Base-by-base conservation (phyloP, 2,113 vertebrate species). In the Platycercus adscitus region DNA sequence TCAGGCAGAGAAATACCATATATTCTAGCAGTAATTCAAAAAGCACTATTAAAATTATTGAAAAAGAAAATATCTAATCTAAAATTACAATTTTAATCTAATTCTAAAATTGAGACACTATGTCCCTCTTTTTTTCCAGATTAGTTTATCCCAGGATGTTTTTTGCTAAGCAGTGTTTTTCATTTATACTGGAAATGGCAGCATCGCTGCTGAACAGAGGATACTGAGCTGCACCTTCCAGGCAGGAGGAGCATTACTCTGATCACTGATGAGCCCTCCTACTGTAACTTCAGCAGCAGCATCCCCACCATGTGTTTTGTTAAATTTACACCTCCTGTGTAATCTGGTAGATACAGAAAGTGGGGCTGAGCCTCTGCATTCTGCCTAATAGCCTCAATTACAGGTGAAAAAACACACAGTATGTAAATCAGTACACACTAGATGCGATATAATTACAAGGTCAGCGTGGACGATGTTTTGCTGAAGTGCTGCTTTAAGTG, bases 361-460 rank as follows among this genome's bases (percentile, higher is more conserved):
- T 96, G 50, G 88, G 95, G 73, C 73, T 65, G 56, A 86, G 78
- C 68, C 72, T 82, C 81, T 95, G 73, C 70, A 89, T 96, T 97
- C 92, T 81, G 88, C 83, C 89, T 97, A 96, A 95, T 95, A 97
- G 88, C 91, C 65, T 96, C 96, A 97, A 97, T 98, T 97, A 97
- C 81, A 78, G 91, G 94, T 82, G 93, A 92, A 98, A 98, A 98
- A 95, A 90, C 95, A 85, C 29, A 73, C 4, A 8, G 68, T 85
- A 93, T 96, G 91, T 96, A 97, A 97, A 97, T 98, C 89, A 95
- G 84, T 88, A 89, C 82, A 97, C 76, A 92, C 31, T 84, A 95
- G 96, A 97, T 52, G n/a, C 2, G 31, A 86, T 73, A 96, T 98
- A 98, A 98, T 98, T 97, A 95, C 78, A 81, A 98, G 97, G 96